Conservation (phyloP, 2,888 invertebrate species). For the Zonitis immaculata region DNA sequence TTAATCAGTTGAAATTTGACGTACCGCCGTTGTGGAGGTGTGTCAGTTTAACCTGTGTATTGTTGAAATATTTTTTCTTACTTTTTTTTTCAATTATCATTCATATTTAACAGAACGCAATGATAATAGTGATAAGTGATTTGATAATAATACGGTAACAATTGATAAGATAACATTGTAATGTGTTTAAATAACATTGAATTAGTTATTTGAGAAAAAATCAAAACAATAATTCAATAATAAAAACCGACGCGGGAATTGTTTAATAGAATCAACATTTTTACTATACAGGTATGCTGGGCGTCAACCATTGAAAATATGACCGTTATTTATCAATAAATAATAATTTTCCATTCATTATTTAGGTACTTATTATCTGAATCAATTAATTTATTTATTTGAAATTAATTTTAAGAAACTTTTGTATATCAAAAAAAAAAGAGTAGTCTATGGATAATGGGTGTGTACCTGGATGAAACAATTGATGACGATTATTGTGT, state of each 20-base stretch:
- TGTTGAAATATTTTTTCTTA: background rate
- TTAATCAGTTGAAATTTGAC: background rate
- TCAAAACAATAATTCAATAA: constrained; percentile 11
- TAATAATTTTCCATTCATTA: background rate
- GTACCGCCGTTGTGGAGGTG: background rate
- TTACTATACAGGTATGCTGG: constrained; percentile 15
- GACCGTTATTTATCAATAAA: background rate
- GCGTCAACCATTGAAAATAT: constrained; percentile 16
- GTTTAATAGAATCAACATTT: constrained; percentile 12
- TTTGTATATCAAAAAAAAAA: no score
- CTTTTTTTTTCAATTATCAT: background rate
- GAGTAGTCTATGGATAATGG: no score
- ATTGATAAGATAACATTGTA: constrained; percentile 16
- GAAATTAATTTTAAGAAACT: background rate
- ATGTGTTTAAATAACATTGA: constrained; percentile 7
- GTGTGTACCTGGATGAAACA: constrained; percentile 17
- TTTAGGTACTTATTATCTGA: no score
- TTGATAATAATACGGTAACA: constrained; percentile 4
- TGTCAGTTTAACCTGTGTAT: background rate
- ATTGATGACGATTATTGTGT: constrained; percentile 6
- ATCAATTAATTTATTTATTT: no score
- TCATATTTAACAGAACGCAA: no score
- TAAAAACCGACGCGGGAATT: constrained; percentile 16
- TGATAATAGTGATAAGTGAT: constrained; percentile 8
- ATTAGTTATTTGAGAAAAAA: background rate